A percentile compares a stretch with the other conserved stretches of the same genome.
Evolutionary conservation across 2,888 invertebrate genomes (phyloP).

Genomic region (Stomorhina lunata): DNA sequence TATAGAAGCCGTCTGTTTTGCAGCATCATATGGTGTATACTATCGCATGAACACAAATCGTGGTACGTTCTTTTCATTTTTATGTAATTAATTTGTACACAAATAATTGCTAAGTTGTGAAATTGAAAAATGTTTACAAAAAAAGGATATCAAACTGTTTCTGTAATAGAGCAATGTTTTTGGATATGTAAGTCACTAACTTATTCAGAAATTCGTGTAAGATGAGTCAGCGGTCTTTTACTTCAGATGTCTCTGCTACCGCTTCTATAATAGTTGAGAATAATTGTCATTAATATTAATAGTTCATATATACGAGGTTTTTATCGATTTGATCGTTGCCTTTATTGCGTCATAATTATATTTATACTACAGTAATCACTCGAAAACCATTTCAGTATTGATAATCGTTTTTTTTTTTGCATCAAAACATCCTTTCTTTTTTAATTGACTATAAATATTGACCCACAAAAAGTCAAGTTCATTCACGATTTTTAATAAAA

Average conservation of each 20-base stretch:
- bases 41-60: conserved; percentile 85
- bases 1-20: conserved; percentile 83
- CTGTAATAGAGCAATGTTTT: too few species aligned
- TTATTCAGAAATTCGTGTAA: background rate
- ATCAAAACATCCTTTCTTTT: too few species aligned
- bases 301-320: too few species aligned
- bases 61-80: conserved; percentile 81
- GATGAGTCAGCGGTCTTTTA: conserved; percentile 20
- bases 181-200: background rate
- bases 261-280: too few species aligned
- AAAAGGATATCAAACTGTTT: background rate
- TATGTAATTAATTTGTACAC: conserved; percentile 11
- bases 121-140: background rate
- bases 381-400: background rate
- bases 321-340: conserved; percentile 2
- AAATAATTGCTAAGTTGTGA: background rate
- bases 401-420: too few species aligned
- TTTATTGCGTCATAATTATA: conserved; percentile 18
- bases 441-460: too few species aligned
- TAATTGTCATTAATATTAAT: too few species aligned
- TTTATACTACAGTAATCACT: background rate
- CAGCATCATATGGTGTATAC: conserved; percentile 84
- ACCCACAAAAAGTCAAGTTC: too few species aligned
- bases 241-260: background rate
- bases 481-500: too few species aligned